Percentiles rank a stretch among this genome's conserved stretches.
Evolutionary conservation across 2,113 vertebrate genomes (phyloP).

Genomic region (Protobothrops flavoviridis): DNA sequence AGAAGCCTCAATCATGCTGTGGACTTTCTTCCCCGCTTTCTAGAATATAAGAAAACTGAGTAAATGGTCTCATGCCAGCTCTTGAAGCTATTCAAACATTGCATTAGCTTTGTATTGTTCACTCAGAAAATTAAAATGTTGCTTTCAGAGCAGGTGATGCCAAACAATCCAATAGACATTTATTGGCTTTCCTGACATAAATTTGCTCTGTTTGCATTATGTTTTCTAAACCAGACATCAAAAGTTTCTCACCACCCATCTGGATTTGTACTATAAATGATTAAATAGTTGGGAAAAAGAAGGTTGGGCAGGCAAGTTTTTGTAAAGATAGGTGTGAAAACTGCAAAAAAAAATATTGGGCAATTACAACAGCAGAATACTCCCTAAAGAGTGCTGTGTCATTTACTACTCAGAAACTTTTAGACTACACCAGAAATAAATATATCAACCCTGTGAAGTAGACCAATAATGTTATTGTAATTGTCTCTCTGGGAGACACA

Average conservation of each 20-base stretch:
- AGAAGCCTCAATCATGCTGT: background rate
- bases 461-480: background rate
- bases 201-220: slow-evolving; percentile 13
- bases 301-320: background rate
- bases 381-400: background rate
- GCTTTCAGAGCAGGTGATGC: slow-evolving; percentile 8
- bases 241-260: background rate
- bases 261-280: background rate
- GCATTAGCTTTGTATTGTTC: background rate
- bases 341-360: background rate
- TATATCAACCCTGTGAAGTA: background rate
- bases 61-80: background rate
- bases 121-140: slow-evolving; percentile 21
- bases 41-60: background rate
- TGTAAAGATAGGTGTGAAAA: background rate
- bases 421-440: background rate
- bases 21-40: background rate
- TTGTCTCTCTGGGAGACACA: background rate
- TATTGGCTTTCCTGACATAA: slow-evolving; percentile 25
- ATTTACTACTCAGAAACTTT: background rate
- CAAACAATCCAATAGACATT: slow-evolving; percentile 10
- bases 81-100: background rate
- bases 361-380: background rate
- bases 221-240: slow-evolving; percentile 10
- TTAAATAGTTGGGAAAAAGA: background rate